Conservation (phyloP, 2,113 vertebrate species). For the Coptodon rendalli region DNA sequence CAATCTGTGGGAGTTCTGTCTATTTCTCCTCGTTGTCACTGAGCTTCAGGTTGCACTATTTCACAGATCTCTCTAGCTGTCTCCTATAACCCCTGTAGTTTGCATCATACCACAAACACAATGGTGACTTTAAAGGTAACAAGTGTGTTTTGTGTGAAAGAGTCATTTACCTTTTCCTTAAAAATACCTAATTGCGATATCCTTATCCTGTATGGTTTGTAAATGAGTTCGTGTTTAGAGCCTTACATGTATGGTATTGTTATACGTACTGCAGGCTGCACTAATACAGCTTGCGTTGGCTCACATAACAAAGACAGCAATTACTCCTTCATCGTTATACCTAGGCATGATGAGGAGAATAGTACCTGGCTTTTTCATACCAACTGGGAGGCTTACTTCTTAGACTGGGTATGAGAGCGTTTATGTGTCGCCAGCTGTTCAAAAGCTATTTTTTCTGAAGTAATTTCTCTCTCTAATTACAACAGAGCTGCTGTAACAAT, state of each 20-base stretch:
- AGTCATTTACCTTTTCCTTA: not conserved
- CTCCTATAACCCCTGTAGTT: not conserved
- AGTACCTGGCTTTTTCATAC: not conserved
- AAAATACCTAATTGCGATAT: not conserved
- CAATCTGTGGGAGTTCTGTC: not conserved
- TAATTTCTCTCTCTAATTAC: conserved; percentile 74
- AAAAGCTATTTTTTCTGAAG: conserved; percentile 65
- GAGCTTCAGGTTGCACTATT: not conserved
- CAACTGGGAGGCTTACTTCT: conserved; percentile 38
- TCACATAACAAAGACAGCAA: conserved; percentile 36
- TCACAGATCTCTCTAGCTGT: not conserved
- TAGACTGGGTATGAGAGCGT: conserved; percentile 49
- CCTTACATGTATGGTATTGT: conserved; percentile 9
- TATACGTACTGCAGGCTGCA: not conserved
- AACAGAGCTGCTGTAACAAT: conserved; percentile 66
- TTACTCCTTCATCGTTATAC: conserved; percentile 23
- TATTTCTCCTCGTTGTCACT: not conserved
- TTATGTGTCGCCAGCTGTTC: conserved; percentile 60
- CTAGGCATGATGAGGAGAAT: not conserved
- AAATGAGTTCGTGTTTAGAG: not conserved
- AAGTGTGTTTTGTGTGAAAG: not conserved
- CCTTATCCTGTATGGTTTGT: not conserved
- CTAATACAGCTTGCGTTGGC: not conserved
- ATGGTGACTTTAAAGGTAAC: not conserved
- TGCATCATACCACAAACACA: not conserved